Base-by-base conservation (phyloP, 2,797 vertebrate genomes). In the Aphelocoma californica region DNA sequence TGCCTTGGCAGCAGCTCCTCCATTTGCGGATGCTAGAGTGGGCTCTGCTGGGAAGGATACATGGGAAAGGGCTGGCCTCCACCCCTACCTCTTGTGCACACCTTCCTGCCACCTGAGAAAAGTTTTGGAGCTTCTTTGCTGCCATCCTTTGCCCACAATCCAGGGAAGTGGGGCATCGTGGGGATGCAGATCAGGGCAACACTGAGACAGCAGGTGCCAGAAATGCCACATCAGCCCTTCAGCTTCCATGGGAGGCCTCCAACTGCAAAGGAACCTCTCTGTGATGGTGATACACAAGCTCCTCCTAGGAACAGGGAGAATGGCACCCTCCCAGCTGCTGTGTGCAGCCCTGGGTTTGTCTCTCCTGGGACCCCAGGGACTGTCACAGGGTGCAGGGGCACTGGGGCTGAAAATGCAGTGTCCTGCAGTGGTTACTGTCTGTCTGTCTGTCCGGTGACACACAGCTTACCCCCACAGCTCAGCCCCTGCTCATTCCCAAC, bases 131-230 rank as follows among this genome's bases (percentile, higher is more conserved):
- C 38, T 67, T 40, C 70, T 29, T 29, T 24, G 10, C n/a, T 48
- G 38, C 54, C 42, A 16, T 31, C 36, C 45, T 32, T 64, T 10
- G 4, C 67, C 62, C 0, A 0, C 11, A 67, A 24, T 9, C 48
- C 38, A 13, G 48, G 47, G 38, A 28, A 81, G 11, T 0, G 0
- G 19, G 19, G 7, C 16, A 6, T 40, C 45, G 5, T 4, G 28
- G 60, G 36, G 21, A 10, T 17, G 25, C 11, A 45, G 28, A 17
- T 34, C 29, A 28, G 45, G 69, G 18, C 69, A 86, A 56, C 40
- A 17, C 36, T 17, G 53, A 19, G 45, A 6, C 7, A 54, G 57
- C 21, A 34, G 60, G 10, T 31, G 62, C 36, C 81, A 29, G 61
- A 65, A 64, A 54, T 16, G 69, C 40, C 66, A 17, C 29, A 44